Conservation (phyloP, 1,140 invertebrate genomes). For the Halotydeus destructor region DNA sequence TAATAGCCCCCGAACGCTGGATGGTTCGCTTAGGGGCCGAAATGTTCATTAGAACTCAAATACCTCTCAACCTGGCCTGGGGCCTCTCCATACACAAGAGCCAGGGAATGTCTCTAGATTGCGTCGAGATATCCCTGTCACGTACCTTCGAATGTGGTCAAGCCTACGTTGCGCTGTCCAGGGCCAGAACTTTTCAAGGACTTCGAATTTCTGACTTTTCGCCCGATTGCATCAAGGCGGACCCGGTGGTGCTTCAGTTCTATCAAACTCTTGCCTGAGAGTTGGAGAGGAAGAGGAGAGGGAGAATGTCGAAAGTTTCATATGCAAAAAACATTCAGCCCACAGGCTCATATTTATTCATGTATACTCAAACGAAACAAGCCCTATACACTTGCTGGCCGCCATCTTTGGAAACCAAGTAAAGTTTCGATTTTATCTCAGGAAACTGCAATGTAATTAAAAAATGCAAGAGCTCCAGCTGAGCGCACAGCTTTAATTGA, state of each 20-base stretch:
- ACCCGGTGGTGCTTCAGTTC: constrained; percentile 61
- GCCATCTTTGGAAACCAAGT: no score
- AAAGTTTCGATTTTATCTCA: no score
- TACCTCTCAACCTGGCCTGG: constrained; percentile 81
- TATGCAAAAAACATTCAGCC: no score
- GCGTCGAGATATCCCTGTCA: constrained; percentile 75
- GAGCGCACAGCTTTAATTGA: no score
- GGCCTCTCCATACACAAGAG: constrained; percentile 94
- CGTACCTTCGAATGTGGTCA: constrained; percentile 84
- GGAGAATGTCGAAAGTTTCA: no score
- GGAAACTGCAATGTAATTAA: no score
- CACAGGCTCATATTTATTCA: no score
- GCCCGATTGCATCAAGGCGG: constrained; percentile 61
- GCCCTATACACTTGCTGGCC: no score
- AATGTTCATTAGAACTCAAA: constrained; percentile 49
- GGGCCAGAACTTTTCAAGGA: constrained; percentile 62
- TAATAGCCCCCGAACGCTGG: constrained; percentile 57
- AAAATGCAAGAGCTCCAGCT: no score
- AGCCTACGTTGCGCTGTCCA: constrained; percentile 79
- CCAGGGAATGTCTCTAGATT: constrained; percentile 80
- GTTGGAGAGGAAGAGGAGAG: no score
- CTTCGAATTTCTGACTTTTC: constrained; percentile 72
- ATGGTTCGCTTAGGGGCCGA: constrained; percentile 40
- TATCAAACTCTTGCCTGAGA: constrained; percentile 36
- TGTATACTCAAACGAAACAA: no score